phyloP scores from a whole-genome alignment of 2,113 vertebrate genomes.

The Xiphorhynchus elegans region DNA sequence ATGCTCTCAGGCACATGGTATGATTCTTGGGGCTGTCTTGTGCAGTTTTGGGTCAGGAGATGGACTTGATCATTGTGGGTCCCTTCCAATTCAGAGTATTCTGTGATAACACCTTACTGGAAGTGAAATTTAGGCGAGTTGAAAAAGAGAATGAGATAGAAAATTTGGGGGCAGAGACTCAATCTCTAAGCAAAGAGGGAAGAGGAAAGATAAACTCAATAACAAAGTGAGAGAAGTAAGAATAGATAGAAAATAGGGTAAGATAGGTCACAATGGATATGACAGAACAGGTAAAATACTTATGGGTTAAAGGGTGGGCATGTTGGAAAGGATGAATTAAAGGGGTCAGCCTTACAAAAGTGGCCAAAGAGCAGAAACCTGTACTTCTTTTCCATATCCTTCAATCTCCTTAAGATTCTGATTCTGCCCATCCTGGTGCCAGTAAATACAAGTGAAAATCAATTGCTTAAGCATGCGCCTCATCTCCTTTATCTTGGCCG shows the following conservation, averaged over 20 bases:
- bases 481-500: background rate
- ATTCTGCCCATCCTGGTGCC: background rate
- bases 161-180: background rate
- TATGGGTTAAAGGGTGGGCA: background rate
- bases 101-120: background rate
- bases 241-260: background rate
- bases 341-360: background rate
- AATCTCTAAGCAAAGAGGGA: background rate
- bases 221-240: background rate
- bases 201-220: background rate
- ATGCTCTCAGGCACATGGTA: background rate
- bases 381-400: background rate
- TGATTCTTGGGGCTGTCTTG: background rate
- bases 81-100: background rate
- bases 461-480: background rate
- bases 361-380: background rate
- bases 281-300: background rate
- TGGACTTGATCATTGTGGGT: rapidly evolving
- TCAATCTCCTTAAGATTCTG: background rate
- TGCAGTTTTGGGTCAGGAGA: background rate
- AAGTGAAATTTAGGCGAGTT: background rate
- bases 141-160: background rate
- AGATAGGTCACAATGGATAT: background rate
- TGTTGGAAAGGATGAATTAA: background rate
- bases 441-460: background rate